Percentiles rank a stretch among this genome's conserved stretches.
These are phyloP conservation scores for Poeciliopsis infans DNA, from an alignment of 2,797 vertebrate species.

Conservation along the genomic window DNA sequence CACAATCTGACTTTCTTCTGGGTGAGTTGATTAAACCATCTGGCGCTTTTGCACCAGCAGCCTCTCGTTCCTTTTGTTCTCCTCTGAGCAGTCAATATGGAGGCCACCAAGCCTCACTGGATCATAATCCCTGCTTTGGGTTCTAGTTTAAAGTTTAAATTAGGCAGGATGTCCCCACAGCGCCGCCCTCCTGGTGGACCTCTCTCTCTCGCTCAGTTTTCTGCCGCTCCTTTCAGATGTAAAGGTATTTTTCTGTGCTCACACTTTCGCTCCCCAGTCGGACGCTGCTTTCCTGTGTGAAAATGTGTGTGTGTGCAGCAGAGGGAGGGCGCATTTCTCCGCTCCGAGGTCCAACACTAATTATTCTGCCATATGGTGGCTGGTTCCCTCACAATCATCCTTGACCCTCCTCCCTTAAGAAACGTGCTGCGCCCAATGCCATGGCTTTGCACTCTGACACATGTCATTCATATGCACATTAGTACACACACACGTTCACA, in stretches of 20 bases:
- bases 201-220: constrained; percentile 14
- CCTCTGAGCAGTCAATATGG: constrained; percentile 25
- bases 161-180: constrained; percentile 64
- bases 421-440: constrained; percentile 59
- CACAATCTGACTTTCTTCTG: constrained; percentile 33
- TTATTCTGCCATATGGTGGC: constrained; percentile 98
- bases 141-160: constrained; percentile 54
- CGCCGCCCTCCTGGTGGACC: constrained; percentile 71
- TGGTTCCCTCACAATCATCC: constrained; percentile 86
- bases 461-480: constrained; percentile 88
- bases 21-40: constrained; percentile 64
- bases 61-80: constrained; percentile 50
- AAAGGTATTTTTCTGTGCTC: constrained; percentile 86
- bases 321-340: constrained; percentile 81
- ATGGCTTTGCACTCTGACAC: constrained; percentile 90
- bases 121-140: constrained; percentile 55
- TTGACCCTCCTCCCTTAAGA: constrained; percentile 79
- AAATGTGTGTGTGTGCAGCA: constrained; percentile 33
- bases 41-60: constrained; percentile 47
- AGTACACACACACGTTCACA: constrained; percentile 38
- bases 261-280: constrained; percentile 80
- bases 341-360: constrained; percentile 91
- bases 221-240: constrained; percentile 84
- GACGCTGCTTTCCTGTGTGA: constrained; percentile 70
- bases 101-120: constrained; percentile 57